A percentile compares a stretch with the other conserved stretches of the same genome.
Evolutionary conservation across 1,140 invertebrate genomes (phyloP).

Genomic region (Drosophila lacteicornis): DNA sequence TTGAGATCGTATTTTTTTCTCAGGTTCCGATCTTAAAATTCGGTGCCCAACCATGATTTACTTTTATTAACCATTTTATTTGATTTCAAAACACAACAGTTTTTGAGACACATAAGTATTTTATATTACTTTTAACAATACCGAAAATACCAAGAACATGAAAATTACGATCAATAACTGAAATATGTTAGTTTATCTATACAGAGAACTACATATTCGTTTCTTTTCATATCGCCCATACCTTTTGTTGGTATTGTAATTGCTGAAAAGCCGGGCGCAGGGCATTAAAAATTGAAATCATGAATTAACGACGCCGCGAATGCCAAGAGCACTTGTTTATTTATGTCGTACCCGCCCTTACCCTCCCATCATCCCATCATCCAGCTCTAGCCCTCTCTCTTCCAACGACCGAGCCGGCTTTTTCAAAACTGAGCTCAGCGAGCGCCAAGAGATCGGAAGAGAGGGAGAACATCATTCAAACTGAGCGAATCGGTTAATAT

Average conservation of each 20-base stretch:
- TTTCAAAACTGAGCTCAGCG: conserved; percentile 56
- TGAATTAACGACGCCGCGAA: conserved; percentile 80
- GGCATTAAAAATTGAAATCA: conserved; percentile 82
- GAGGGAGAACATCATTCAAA: background rate
- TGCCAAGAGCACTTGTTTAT: conserved; percentile 83
- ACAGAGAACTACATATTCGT: background rate
- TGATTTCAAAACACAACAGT: too few species aligned
- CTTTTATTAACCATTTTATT: too few species aligned
- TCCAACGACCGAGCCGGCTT: conserved; percentile 52
- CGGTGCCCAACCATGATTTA: too few species aligned
- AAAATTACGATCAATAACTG: too few species aligned
- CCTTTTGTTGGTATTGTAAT: conserved; percentile 48
- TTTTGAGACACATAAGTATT: too few species aligned
- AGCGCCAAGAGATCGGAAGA: conserved; percentile 41
- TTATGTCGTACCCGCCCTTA: conserved; percentile 55
- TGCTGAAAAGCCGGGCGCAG: conserved; percentile 69
- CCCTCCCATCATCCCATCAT: too few species aligned
- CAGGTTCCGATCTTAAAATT: background rate
- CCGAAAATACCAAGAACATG: too few species aligned
- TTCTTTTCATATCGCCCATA: conserved; percentile 3
- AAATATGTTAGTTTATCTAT: too few species aligned
- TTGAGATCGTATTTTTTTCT: too few species aligned
- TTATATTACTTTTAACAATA: too few species aligned
- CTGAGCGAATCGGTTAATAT: conserved; percentile 63
- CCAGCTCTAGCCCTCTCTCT: conserved; percentile 5